Percentiles rank a stretch among this genome's conserved stretches.
phyloP scores from a whole-genome alignment of 92 coral and sea anemone genomes.

The Pocillopora meandrina region DNA sequence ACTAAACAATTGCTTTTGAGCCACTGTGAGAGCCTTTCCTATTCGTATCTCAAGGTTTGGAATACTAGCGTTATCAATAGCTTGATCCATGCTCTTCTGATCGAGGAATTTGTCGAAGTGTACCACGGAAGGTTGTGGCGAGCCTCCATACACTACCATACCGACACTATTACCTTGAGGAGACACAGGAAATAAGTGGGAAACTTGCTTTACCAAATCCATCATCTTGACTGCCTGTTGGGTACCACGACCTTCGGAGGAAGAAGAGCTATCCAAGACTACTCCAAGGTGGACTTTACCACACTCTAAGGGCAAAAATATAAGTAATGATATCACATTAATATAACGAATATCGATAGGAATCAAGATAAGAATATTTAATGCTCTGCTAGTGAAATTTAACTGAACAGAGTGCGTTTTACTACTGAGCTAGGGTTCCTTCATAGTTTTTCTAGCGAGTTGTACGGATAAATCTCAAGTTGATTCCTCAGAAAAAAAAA shows the following conservation, averaged over 20 bases:
- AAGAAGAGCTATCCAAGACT: slow-evolving; percentile 84
- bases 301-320: slow-evolving; percentile 54
- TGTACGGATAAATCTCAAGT: too few relatives aligned
- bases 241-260: slow-evolving; percentile 60
- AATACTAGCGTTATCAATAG: slow-evolving; percentile 82
- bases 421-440: too few relatives aligned
- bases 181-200: slow-evolving; percentile 79
- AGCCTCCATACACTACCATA: slow-evolving; percentile 87
- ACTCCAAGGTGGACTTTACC: slow-evolving; percentile 85
- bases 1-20: slow-evolving; percentile 75
- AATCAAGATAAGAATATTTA: too few relatives aligned
- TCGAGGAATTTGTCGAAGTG: slow-evolving; percentile 76
- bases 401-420: too few relatives aligned
- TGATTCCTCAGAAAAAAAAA: too few relatives aligned
- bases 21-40: slow-evolving; percentile 81
- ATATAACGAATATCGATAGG: too few relatives aligned
- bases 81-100: slow-evolving; percentile 81
- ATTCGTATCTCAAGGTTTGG: slow-evolving; percentile 76
- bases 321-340: neutral
- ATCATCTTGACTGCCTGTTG: slow-evolving; percentile 75
- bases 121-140: slow-evolving; percentile 80
- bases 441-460: too few relatives aligned
- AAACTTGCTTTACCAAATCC: slow-evolving; percentile 75
- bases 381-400: too few relatives aligned
- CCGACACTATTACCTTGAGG: slow-evolving; percentile 87